These are phyloP conservation scores for Micrasema longulum DNA, from an alignment of 1,140 invertebrate species.

Conservation along the genomic window DNA sequence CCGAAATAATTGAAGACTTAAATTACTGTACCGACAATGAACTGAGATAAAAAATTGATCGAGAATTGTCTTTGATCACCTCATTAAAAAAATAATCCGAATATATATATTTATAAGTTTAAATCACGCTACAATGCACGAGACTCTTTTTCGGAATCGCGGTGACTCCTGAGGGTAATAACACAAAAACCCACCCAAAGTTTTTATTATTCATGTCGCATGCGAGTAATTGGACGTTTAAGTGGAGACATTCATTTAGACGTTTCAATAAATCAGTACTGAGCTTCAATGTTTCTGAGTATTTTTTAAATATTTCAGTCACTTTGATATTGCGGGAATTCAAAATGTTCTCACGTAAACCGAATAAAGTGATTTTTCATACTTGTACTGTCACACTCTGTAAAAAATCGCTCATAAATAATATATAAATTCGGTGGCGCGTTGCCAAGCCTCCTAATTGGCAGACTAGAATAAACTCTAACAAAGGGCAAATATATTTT, in stretches of 20 bases:
- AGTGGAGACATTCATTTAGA: conserved; percentile 22
- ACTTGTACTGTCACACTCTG: not conserved
- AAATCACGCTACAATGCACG: too few relatives aligned
- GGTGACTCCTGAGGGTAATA: not conserved
- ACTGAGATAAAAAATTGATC: too few relatives aligned
- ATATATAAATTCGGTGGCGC: not conserved
- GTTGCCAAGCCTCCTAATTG: not conserved
- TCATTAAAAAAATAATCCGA: too few relatives aligned
- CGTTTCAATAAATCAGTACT: conserved; percentile 24
- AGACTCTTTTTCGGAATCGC: conserved; percentile 2
- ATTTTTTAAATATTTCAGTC: conserved; percentile 20
- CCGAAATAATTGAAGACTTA: too few relatives aligned
- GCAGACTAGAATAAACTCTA: not conserved
- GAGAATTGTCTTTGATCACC: too few relatives aligned
- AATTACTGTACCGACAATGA: too few relatives aligned
- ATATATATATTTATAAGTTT: too few relatives aligned
- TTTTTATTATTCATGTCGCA: conserved; percentile 26
- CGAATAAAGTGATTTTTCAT: not conserved
- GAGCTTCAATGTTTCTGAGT: conserved; percentile 11
- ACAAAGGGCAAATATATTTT: conserved; percentile 2
- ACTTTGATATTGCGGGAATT: not conserved
- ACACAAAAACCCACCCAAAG: conserved; percentile 14
- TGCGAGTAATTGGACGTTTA: conserved; percentile 21
- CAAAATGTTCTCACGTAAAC: conserved; percentile 3
- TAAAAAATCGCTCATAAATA: conserved; percentile 7